phyloP scores from a whole-genome alignment of 2,797 vertebrate species.

The Antrozous pallidus region DNA sequence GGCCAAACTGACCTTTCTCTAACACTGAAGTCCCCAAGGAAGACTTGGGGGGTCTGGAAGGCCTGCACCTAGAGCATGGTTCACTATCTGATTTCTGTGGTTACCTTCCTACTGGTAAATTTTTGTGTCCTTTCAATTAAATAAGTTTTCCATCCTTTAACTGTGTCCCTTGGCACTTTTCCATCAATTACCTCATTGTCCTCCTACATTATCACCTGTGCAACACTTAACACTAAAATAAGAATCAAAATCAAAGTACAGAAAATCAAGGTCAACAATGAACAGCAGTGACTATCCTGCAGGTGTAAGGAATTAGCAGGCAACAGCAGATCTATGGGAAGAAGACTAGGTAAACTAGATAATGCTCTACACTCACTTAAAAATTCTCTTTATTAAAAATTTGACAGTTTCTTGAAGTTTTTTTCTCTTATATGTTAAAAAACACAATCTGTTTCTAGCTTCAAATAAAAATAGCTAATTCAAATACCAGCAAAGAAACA shows the following conservation, averaged over 20 bases:
- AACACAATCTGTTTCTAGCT: background rate
- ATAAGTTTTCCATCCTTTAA: background rate
- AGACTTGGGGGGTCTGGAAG: background rate
- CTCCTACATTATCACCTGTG: constrained; percentile 44
- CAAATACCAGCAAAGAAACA: constrained; percentile 9
- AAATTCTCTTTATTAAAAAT: background rate
- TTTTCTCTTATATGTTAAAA: background rate
- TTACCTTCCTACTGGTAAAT: constrained; percentile 18
- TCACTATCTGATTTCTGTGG: background rate
- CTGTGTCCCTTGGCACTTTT: constrained; percentile 35
- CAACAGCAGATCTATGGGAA: background rate
- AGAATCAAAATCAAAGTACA: constrained; percentile 55
- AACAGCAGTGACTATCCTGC: background rate
- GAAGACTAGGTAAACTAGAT: background rate
- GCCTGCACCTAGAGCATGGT: background rate
- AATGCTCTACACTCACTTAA: background rate
- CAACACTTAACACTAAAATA: constrained; percentile 57
- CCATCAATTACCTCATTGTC: constrained; percentile 53
- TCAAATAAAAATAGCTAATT: constrained; percentile 21
- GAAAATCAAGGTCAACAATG: constrained; percentile 52
- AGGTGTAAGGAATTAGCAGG: background rate
- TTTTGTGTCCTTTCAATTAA: background rate
- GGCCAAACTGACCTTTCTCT: background rate
- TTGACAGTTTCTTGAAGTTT: constrained; percentile 24
- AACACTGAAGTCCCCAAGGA: background rate